These are phyloP conservation scores for Chrysogorgia sp. DNA, from an alignment of 92 coral and sea anemone genomes.

Conservation along the genomic window DNA sequence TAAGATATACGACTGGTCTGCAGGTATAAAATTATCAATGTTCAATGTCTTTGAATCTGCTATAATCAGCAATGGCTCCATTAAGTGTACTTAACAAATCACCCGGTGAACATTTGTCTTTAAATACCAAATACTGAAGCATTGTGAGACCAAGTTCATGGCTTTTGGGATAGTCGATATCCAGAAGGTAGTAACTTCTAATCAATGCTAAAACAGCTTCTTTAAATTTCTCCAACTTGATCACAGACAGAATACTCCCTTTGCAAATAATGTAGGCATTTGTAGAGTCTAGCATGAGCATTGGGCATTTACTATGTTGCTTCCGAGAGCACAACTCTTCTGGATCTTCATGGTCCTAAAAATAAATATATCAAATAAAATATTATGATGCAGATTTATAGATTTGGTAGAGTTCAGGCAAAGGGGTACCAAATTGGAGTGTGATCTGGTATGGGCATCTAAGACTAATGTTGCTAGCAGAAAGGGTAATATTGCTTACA, in stretches of 20 bases:
- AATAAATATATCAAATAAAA: too few species aligned
- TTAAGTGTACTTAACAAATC: background rate
- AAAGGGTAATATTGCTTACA: too few species aligned
- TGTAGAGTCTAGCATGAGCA: constrained; percentile 5
- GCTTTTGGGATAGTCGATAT: constrained; percentile 6
- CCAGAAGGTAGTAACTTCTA: constrained; percentile 7
- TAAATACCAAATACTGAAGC: constrained; percentile 1
- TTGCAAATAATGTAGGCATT: background rate
- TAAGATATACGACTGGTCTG: too few species aligned
- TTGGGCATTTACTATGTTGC: background rate
- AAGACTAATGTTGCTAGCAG: too few species aligned
- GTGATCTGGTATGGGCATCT: too few species aligned
- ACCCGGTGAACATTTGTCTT: constrained; percentile 4
- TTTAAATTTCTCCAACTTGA: background rate
- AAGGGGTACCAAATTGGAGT: too few species aligned
- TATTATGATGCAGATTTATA: too few species aligned
- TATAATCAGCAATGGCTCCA: background rate
- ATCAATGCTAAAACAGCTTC: constrained; percentile 4
- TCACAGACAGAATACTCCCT: background rate
- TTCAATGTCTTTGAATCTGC: background rate
- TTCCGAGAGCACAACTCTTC: constrained; percentile 2
- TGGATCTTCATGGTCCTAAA: constrained; percentile 25
- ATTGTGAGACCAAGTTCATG: constrained; percentile 16
- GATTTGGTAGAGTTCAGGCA: too few species aligned
- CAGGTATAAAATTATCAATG: too few species aligned